Conservation (phyloP, 2,113 vertebrate species). For the Psilopsiagon aymara region DNA sequence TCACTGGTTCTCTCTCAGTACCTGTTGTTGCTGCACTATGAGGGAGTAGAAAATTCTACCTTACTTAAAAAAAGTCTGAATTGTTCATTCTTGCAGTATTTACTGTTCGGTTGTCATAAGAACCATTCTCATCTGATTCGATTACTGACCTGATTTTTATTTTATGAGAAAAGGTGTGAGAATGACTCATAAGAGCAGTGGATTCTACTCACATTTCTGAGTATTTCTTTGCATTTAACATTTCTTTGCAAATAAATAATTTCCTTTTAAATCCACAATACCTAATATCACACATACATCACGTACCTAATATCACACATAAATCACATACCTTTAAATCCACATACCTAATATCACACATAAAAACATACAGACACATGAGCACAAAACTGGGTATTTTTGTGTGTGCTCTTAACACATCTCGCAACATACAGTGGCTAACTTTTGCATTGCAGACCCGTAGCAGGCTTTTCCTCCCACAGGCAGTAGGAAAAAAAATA, state of each 20-base stretch:
- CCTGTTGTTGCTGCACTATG: neutral
- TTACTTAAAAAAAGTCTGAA: slow-evolving; percentile 57
- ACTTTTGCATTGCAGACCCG: neutral
- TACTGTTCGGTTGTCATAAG: slow-evolving; percentile 59
- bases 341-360: neutral
- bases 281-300: neutral
- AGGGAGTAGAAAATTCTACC: slow-evolving; percentile 55
- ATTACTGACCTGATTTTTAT: slow-evolving; percentile 64
- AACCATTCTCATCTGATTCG: slow-evolving; percentile 58
- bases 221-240: neutral
- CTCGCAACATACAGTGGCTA: neutral
- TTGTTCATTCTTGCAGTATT: slow-evolving; percentile 48
- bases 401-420: neutral
- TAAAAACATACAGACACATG: neutral
- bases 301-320: neutral
- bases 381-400: accelerated
- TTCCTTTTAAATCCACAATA: neutral
- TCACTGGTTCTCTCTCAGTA: slow-evolving; percentile 9
- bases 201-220: neutral
- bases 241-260: slow-evolving; percentile 29
- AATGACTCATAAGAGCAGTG: slow-evolving; percentile 17
- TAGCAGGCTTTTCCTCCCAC: slow-evolving; percentile 27
- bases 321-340: neutral
- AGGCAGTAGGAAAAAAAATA: neutral
- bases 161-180: slow-evolving; percentile 36